phyloP scores from a whole-genome alignment of 2,888 invertebrate genomes.

The Macrosoma leucophasiata region DNA sequence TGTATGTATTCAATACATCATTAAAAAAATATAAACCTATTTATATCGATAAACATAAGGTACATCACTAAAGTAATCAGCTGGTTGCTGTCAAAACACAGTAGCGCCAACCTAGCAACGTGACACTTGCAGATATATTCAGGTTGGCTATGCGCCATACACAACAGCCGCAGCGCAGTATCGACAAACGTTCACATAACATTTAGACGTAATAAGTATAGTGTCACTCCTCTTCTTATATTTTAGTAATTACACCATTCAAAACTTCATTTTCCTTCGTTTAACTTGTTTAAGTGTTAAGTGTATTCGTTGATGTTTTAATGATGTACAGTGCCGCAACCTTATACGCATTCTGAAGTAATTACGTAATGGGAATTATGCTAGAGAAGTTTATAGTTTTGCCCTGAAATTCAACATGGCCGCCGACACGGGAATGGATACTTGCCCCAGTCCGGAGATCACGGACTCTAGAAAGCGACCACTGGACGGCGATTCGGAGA shows the following conservation, averaged over 20 bases:
- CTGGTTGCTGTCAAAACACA: constrained; percentile 64
- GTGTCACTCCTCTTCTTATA: constrained; percentile 66
- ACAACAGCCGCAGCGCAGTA: constrained; percentile 62
- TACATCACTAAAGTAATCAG: constrained; percentile 56
- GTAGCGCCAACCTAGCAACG: constrained; percentile 44
- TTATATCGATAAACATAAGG: constrained; percentile 6
- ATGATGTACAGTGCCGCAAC: constrained; percentile 66
- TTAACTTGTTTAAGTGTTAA: constrained; percentile 68
- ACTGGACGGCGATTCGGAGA: constrained; percentile 90
- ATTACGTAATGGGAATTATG: constrained; percentile 77
- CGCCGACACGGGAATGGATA: constrained; percentile 95
- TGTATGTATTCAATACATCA: too few relatives aligned
- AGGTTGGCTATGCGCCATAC: constrained; percentile 58
- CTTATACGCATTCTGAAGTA: constrained; percentile 62
- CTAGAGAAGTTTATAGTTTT: constrained; percentile 74
- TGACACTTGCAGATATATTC: constrained; percentile 49
- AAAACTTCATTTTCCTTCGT: constrained; percentile 54
- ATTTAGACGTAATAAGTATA: constrained; percentile 68
- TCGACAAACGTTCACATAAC: constrained; percentile 73
- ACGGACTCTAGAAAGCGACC: constrained; percentile 93
- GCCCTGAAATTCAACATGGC: constrained; percentile 85
- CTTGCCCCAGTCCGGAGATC: constrained; percentile 95
- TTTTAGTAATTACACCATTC: constrained; percentile 63
- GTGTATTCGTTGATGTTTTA: constrained; percentile 59
- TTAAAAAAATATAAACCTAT: background rate